phyloP scores from a whole-genome alignment of 2,113 vertebrate genomes.

The Ramphastos sulfuratus region DNA sequence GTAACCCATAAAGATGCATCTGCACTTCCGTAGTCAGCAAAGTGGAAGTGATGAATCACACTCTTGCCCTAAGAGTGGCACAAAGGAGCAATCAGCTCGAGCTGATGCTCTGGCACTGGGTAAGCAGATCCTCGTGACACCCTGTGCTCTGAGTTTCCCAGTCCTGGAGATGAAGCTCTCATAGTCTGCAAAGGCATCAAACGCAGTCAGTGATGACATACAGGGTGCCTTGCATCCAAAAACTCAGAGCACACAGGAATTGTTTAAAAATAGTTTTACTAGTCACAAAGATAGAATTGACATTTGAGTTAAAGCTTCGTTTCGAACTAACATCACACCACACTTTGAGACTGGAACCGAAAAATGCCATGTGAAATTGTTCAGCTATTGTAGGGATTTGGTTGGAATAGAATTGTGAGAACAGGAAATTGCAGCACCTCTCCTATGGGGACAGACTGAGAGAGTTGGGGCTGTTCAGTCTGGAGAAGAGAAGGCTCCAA shows the following conservation, averaged over 20 bases:
- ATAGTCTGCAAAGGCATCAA: not conserved
- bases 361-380: not conserved
- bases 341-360: not conserved
- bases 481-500: too few relatives aligned
- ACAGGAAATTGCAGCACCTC: not conserved
- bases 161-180: not conserved
- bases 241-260: not conserved
- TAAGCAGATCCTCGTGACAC: not conserved
- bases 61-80: constrained; percentile 25
- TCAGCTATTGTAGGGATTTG: not conserved
- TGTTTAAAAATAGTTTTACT: constrained; percentile 30
- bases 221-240: not conserved
- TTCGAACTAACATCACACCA: rapidly evolving
- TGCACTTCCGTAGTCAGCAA: not conserved
- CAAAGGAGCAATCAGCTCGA: constrained; percentile 44
- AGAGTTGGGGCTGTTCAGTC: too few relatives aligned
- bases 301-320: constrained; percentile 14
- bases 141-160: not conserved
- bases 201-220: not conserved
- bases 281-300: constrained; percentile 20
- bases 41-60: constrained; percentile 45
- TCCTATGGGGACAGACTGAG: too few relatives aligned
- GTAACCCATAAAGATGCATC: not conserved
- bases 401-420: not conserved
- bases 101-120: constrained; percentile 26